phyloP scores from a whole-genome alignment of 1,140 invertebrate genomes.

The Drosophila erecta region DNA sequence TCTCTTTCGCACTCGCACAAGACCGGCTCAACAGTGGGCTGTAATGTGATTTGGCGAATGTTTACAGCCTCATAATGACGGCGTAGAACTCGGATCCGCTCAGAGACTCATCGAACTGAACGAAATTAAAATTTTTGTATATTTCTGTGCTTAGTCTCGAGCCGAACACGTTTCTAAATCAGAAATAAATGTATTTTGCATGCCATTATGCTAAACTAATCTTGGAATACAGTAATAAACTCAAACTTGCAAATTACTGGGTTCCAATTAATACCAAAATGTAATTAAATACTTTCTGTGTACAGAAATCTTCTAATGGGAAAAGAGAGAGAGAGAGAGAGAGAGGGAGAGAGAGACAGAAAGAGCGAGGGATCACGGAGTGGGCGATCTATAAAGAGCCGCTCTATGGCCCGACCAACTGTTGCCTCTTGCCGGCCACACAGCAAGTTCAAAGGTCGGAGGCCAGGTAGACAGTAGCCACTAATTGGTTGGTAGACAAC shows the following conservation, averaged over 20 bases:
- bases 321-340: background rate
- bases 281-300: background rate
- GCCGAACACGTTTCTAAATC: too few species aligned
- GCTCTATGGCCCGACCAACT: slow-evolving; percentile 18
- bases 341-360: background rate
- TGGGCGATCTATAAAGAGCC: slow-evolving; percentile 30
- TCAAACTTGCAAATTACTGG: too few species aligned
- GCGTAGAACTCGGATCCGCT: slow-evolving; percentile 1
- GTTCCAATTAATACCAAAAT: too few species aligned
- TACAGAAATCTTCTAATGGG: background rate
- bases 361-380: background rate
- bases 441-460: slow-evolving; percentile 51
- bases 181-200: too few species aligned
- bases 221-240: too few species aligned
- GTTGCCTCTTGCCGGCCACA: slow-evolving; percentile 34
- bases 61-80: slow-evolving; percentile 33
- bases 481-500: slow-evolving; percentile 27
- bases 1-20: background rate
- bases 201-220: too few species aligned
- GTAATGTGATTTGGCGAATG: slow-evolving; percentile 25
- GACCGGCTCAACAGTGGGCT: slow-evolving; percentile 32
- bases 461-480: slow-evolving; percentile 5
- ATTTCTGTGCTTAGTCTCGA: too few species aligned
- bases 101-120: background rate
- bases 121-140: too few species aligned